phyloP scores from a whole-genome alignment of 2,113 vertebrate species.

The Tachysurus vachellii region DNA sequence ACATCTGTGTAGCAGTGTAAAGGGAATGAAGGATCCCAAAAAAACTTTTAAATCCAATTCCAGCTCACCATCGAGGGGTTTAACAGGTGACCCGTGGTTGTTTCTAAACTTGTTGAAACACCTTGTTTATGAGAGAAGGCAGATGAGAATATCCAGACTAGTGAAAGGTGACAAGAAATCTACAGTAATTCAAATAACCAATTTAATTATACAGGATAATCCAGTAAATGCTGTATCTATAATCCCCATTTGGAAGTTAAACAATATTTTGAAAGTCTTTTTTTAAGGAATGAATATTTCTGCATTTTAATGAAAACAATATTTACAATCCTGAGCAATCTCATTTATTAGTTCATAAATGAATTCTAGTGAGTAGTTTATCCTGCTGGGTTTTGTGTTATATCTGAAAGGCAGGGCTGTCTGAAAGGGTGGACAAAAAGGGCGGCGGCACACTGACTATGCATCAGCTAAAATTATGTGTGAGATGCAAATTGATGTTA shows the following conservation, averaged over 20 bases:
- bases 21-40: no score
- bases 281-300: background rate
- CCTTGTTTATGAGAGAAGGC: background rate
- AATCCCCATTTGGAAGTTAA: background rate
- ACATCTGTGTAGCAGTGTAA: no score
- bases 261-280: background rate
- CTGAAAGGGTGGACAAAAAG: background rate
- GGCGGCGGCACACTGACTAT: background rate
- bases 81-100: background rate
- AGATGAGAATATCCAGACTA: background rate
- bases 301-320: background rate
- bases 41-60: no score
- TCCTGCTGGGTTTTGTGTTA: background rate
- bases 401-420: background rate
- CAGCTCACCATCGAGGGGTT: background rate
- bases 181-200: background rate
- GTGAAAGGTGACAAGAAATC: background rate
- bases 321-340: background rate
- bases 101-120: background rate
- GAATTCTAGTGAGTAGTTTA: background rate
- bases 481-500: background rate
- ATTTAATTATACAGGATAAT: background rate
- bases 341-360: background rate
- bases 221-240: no score
- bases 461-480: background rate